Percentiles rank a stretch among this genome's conserved stretches.
phyloP scores from a whole-genome alignment of 2,797 vertebrate species.

The Columba guinea region DNA sequence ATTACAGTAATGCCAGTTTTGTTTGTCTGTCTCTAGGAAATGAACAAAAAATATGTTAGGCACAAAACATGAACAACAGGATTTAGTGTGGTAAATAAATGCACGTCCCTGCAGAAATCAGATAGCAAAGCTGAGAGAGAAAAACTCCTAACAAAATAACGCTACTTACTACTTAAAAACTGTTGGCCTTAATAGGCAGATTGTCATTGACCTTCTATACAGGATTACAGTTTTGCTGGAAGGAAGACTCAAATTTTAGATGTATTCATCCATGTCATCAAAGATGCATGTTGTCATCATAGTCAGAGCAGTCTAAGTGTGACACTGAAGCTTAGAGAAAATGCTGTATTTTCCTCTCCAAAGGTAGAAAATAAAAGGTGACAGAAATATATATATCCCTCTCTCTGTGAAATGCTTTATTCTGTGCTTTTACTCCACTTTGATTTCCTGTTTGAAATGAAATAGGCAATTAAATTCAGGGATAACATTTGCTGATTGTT shows the following conservation, averaged over 20 bases:
- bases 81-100: constrained; percentile 63
- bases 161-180: constrained; percentile 12
- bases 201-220: constrained; percentile 63
- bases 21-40: constrained; percentile 44
- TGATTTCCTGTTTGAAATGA: constrained; percentile 8
- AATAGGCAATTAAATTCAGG: neutral
- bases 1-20: constrained; percentile 11
- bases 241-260: constrained; percentile 65
- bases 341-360: neutral
- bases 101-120: constrained; percentile 52
- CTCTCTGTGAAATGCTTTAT: constrained; percentile 27
- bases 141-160: constrained; percentile 22
- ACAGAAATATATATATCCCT: neutral
- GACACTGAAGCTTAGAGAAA: constrained; percentile 33
- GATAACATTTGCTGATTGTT: neutral
- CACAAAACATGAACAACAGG: constrained; percentile 20
- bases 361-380: neutral
- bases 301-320: constrained; percentile 23
- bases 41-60: constrained; percentile 44
- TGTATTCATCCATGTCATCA: constrained; percentile 64
- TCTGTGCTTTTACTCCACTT: neutral
- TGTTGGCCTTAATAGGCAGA: constrained; percentile 39
- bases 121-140: constrained; percentile 17
- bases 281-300: constrained; percentile 43
- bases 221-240: constrained; percentile 53